A percentile compares a stretch with the other conserved stretches of the same genome.
Evolutionary conservation across 1,140 invertebrate species (phyloP).

Genomic region (Geopemphigus sp.): DNA sequence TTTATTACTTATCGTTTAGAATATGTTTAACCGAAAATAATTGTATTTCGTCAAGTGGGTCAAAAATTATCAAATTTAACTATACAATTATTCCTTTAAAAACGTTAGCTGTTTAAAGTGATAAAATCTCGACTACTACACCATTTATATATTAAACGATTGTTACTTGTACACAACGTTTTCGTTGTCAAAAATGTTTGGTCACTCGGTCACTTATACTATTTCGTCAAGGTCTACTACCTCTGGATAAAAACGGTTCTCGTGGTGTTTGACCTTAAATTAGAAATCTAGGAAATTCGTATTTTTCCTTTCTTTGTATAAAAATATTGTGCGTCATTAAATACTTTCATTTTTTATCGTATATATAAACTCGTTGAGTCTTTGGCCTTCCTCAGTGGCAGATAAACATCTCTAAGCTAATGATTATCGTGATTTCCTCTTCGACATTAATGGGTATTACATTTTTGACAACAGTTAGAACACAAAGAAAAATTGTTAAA

Average conservation of each 20-base stretch:
- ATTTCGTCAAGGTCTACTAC: background rate
- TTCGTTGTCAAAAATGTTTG: background rate
- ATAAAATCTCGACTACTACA: too few relatives aligned
- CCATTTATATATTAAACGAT: too few relatives aligned
- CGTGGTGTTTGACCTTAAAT: background rate
- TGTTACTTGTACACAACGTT: too few relatives aligned
- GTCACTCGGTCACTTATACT: background rate
- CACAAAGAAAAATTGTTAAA: background rate
- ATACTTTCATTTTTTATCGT: slow-evolving; percentile 3
- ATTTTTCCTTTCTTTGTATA: background rate
- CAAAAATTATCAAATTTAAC: too few relatives aligned
- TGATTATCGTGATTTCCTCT: background rate
- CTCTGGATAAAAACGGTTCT: background rate
- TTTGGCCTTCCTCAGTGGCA: background rate
- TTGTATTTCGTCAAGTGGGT: too few relatives aligned
- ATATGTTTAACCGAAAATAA: too few relatives aligned
- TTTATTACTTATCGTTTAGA: too few relatives aligned
- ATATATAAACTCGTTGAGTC: background rate
- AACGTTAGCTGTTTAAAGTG: too few relatives aligned
- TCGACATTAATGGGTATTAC: background rate
- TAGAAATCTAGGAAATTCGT: background rate
- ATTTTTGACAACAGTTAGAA: background rate
- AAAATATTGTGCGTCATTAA: background rate
- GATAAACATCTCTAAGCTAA: background rate
- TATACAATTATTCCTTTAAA: too few relatives aligned